Evolutionary conservation across 1,140 invertebrate species (phyloP), one percentile per base, ranked within the genome.

Genomic region (Hypothenemus hampei): DNA sequence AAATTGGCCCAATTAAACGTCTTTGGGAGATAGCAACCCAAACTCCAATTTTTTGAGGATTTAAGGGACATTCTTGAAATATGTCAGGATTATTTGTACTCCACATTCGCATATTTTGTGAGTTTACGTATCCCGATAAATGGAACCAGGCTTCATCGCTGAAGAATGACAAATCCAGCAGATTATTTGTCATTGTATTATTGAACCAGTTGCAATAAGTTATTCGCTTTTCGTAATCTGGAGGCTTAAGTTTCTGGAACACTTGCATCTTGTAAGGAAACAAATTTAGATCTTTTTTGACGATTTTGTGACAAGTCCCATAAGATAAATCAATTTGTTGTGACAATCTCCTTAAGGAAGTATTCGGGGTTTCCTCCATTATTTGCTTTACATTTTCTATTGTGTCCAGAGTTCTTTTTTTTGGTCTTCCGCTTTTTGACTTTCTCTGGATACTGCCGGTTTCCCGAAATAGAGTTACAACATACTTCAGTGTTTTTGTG

Each of bases 141-240:
- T 54, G 41, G 35, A 54, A 54, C 4, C 41, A 54, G 10, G 41
- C 26, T 24, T 54, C 40, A 8, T 33, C 24, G 5, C 13, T 20
- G 11, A 46, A 54, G 46, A 54, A 46, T 8, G 15, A 21, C 20
- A 44, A 22, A 26, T 23, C 1, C 18, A 44, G 24, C 3, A 44
- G 24, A 13, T 31, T 13, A 3, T 31, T 13, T 8, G 10, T 8
- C n/a, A n/a, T n/a, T n/a, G n/a, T n/a, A n/a, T n/a, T n/a, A n/a
- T n/a, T n/a, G n/a, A n/a, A n/a, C n/a, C n/a, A n/a, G n/a, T n/a
- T n/a, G n/a, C n/a, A n/a, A n/a, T n/a, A 31, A 11, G 1, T 31
- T 13, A 31, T 2, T 31, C 3, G 2, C 1, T 3, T 31, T 31
- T 31, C 26, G 1, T 31, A 31, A 31, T 31, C 26, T 13, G 26